These are phyloP conservation scores for Lycocerus yunnanus DNA, from an alignment of 2,888 invertebrate genomes.

Conservation along the genomic window DNA sequence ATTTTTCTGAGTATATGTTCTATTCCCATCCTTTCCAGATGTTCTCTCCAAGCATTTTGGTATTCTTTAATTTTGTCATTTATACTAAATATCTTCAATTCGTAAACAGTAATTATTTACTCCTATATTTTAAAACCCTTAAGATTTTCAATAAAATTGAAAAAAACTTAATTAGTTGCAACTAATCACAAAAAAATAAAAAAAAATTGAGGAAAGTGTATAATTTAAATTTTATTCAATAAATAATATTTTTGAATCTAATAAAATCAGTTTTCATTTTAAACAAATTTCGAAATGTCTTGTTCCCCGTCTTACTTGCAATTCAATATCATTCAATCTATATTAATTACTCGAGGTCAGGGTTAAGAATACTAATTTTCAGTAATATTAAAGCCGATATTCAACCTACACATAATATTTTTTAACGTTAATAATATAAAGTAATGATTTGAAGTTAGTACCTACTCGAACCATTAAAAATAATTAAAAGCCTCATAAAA, in stretches of 20 bases:
- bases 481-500: background rate
- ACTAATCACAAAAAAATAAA: too few species aligned
- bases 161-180: too few species aligned
- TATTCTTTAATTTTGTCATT: too few species aligned
- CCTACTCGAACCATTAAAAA: constrained; percentile 1
- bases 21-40: too few species aligned
- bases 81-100: too few species aligned
- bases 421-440: background rate
- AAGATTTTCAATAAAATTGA: too few species aligned
- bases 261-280: background rate
- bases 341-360: background rate
- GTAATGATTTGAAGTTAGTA: constrained; percentile 1
- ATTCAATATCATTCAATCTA: background rate
- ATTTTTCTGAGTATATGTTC: too few species aligned
- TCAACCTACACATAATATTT: background rate
- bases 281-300: background rate
- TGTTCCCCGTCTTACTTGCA: background rate
- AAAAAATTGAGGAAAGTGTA: too few species aligned
- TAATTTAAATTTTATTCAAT: too few species aligned
- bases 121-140: too few species aligned
- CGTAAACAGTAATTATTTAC: too few species aligned
- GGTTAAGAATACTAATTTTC: background rate
- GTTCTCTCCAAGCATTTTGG: too few species aligned
- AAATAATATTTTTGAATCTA: background rate
- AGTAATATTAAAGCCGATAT: background rate